Conservation (phyloP, 2,113 vertebrate genomes). For the Cochlearius cochlearius region DNA sequence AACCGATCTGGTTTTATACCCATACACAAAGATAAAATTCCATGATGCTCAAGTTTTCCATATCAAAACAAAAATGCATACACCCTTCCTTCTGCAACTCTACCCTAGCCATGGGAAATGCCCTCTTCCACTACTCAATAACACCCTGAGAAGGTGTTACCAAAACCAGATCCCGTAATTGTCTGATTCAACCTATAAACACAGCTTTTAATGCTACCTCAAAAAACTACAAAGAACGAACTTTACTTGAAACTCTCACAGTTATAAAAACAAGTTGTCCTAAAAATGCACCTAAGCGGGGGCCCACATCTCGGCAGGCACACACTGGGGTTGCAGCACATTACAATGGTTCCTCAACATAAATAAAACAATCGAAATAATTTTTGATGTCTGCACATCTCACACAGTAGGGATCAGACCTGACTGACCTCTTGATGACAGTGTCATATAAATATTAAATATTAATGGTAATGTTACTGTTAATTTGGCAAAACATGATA, state of each 20-base stretch:
- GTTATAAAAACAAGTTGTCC: neutral
- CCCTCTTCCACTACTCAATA: neutral
- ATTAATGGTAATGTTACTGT: slow-evolving; percentile 13
- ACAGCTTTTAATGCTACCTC: neutral
- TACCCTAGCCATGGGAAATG: neutral
- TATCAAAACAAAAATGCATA: neutral
- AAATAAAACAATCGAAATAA: neutral
- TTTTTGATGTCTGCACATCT: neutral
- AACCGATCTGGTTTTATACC: fast-evolving
- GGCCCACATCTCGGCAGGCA: neutral
- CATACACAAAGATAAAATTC: neutral
- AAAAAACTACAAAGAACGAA: neutral
- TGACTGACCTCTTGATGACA: neutral
- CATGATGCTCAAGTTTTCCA: neutral
- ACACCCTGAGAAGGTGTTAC: neutral
- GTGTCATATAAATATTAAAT: slow-evolving; percentile 32
- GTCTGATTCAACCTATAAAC: neutral
- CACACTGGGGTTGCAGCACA: neutral
- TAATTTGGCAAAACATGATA: slow-evolving; percentile 45
- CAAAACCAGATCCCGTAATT: neutral
- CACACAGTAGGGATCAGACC: neutral
- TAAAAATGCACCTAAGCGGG: neutral
- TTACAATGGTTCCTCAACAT: neutral
- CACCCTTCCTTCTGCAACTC: neutral
- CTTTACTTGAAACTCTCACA: neutral